A percentile compares a stretch with the other conserved stretches of the same genome.
These are phyloP conservation scores for Apteryx owenii DNA, from an alignment of 2,113 vertebrate species.

Conservation along the genomic window DNA sequence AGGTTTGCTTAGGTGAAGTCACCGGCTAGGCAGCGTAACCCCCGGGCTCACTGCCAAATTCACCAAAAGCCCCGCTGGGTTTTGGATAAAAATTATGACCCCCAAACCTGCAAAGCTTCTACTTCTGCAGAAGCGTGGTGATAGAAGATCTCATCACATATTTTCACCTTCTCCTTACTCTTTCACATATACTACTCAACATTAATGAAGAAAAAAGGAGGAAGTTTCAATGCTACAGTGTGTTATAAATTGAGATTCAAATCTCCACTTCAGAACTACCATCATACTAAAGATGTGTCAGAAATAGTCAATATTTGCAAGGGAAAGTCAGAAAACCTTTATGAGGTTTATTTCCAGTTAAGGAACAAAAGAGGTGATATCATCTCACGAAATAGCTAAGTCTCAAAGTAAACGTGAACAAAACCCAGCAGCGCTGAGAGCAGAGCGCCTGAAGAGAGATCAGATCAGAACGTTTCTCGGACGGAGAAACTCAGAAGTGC, in stretches of 20 bases:
- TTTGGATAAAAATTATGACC: neutral
- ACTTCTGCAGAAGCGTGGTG: neutral
- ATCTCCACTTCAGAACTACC: slow-evolving; percentile 14
- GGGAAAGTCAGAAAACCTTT: neutral
- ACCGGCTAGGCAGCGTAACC: neutral
- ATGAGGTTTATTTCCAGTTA: neutral
- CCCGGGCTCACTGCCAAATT: neutral
- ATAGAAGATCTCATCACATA: neutral
- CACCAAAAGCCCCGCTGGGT: neutral
- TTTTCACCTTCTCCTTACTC: neutral
- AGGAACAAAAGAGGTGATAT: neutral
- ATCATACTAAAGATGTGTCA: accelerated
- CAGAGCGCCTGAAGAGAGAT: neutral
- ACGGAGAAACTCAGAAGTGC: neutral
- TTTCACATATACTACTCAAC: neutral
- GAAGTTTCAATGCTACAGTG: neutral
- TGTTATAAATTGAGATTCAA: neutral
- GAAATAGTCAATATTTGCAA: neutral
- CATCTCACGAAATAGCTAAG: neutral
- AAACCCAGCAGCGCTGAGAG: neutral
- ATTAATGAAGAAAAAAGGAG: neutral
- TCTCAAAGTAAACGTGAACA: neutral
- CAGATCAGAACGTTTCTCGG: neutral
- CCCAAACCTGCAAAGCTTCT: neutral
- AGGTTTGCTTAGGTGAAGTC: slow-evolving; percentile 45